Conservation (phyloP, 2,888 invertebrate species). For the Stenchaetothrips biformis region DNA sequence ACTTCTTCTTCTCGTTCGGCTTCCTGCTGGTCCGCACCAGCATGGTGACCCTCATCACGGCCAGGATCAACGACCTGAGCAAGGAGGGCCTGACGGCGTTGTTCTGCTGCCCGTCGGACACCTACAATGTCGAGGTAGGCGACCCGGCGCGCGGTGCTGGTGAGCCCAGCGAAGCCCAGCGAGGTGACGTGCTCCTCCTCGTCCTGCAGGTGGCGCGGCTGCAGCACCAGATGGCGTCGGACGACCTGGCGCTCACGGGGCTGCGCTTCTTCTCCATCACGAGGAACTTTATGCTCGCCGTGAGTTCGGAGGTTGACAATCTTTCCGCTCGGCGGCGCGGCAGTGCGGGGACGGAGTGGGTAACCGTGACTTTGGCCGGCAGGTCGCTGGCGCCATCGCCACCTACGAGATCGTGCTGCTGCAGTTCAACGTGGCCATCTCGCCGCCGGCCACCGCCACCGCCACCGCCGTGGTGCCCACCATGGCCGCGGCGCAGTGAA, state of each 20-base stretch:
- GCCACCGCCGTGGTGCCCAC: background rate
- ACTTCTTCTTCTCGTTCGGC: constrained; percentile 60
- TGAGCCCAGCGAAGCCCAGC: background rate
- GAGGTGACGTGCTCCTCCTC: background rate
- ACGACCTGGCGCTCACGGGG: constrained; percentile 32
- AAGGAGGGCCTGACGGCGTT: constrained; percentile 52
- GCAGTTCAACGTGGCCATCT: constrained; percentile 46
- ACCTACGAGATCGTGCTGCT: constrained; percentile 56
- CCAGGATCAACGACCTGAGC: constrained; percentile 54
- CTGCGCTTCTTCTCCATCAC: constrained; percentile 32
- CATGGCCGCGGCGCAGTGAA: background rate
- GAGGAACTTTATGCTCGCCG: constrained; percentile 32
- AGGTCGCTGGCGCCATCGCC: constrained; percentile 58
- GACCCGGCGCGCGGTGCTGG: background rate
- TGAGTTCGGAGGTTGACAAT: constrained; percentile 26
- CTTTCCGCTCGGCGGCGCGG: too few relatives aligned
- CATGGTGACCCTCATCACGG: constrained; percentile 57
- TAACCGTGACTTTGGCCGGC: constrained; percentile 27
- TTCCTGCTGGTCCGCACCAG: constrained; percentile 57
- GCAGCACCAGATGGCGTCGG: constrained; percentile 28
- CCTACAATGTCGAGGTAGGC: constrained; percentile 57
- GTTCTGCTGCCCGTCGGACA: constrained; percentile 56
- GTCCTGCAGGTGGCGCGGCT: constrained; percentile 15
- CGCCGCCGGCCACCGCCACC: background rate
- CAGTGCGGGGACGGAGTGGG: too few relatives aligned